A percentile compares a stretch with the other conserved stretches of the same genome.
phyloP scores from a whole-genome alignment of 2,113 vertebrate genomes.

The Castor canadensis region DNA sequence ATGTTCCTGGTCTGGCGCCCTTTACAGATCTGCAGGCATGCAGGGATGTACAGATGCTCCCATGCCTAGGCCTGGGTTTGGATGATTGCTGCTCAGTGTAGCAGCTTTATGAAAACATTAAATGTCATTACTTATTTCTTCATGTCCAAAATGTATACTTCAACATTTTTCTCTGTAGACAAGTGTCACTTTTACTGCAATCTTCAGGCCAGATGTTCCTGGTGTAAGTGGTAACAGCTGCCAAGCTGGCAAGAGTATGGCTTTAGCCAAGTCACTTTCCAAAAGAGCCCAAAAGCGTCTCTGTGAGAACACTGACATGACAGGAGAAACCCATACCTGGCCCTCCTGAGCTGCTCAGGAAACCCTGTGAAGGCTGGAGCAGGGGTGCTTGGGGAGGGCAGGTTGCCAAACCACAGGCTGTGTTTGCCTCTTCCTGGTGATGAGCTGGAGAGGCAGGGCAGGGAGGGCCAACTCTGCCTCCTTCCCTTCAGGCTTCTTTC shows the following conservation, averaged over 20 bases:
- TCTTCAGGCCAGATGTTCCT: constrained; percentile 81
- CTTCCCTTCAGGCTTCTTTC: constrained; percentile 21
- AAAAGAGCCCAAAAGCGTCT: constrained; percentile 35
- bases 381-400: constrained; percentile 9
- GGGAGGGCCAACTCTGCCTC: not conserved
- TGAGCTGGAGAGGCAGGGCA: not conserved
- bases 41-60: not conserved
- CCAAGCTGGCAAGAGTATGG: constrained; percentile 58
- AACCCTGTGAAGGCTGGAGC: constrained; percentile 28
- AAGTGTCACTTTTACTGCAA: constrained; percentile 79
- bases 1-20: not conserved
- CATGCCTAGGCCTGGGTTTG: not conserved
- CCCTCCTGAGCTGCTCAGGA: constrained; percentile 20
- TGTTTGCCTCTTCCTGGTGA: not conserved
- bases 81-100: constrained; percentile 51
- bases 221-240: constrained; percentile 81
- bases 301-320: constrained; percentile 46
- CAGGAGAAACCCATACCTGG: constrained; percentile 68
- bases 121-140: constrained; percentile 81
- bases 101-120: constrained; percentile 77
- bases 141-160: constrained; percentile 77
- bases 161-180: constrained; percentile 75
- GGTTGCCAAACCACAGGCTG: not conserved
- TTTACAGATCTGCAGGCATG: accelerated
- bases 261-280: constrained; percentile 69